A percentile compares a stretch with the other conserved stretches of the same genome.
These are phyloP conservation scores for Hemibagrus wyckioides DNA, from an alignment of 2,113 vertebrate species.

Conservation along the genomic window DNA sequence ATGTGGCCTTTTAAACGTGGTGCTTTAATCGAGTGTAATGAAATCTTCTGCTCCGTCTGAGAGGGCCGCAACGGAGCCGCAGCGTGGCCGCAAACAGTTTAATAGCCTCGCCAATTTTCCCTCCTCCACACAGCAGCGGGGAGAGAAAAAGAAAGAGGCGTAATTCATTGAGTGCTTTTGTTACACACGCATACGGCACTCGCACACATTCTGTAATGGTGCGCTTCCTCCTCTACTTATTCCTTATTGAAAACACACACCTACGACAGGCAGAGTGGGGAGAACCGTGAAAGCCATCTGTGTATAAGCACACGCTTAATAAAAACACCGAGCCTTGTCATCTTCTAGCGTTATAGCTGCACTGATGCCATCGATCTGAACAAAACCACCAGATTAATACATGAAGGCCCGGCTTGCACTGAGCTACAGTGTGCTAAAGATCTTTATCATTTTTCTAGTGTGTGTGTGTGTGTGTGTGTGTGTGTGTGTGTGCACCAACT, in stretches of 20 bases:
- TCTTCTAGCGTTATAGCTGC: conserved; percentile 73
- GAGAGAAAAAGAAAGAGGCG: conserved; percentile 21
- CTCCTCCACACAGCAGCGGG: conserved; percentile 27
- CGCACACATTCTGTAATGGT: neutral
- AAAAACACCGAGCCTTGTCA: conserved; percentile 76
- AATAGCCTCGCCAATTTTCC: conserved; percentile 14
- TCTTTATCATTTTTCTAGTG: conserved; percentile 18
- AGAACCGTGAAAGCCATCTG: neutral
- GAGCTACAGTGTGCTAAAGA: conserved; percentile 11
- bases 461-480: neutral
- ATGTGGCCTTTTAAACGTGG: conserved; percentile 7
- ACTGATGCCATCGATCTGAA: conserved; percentile 77
- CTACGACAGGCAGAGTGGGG: neutral
- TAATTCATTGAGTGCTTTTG: conserved; percentile 32
- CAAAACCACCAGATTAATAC: neutral
- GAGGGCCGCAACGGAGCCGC: conserved; percentile 1
- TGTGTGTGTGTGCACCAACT: neutral
- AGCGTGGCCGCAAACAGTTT: conserved; percentile 22
- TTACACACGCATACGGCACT: neutral
- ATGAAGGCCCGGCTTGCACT: neutral
- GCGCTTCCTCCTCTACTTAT: conserved; percentile 24
- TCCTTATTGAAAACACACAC: conserved; percentile 25
- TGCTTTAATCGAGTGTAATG: conserved; percentile 21
- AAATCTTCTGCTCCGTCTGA: conserved; percentile 25
- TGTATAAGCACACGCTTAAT: conserved; percentile 55